These are phyloP conservation scores for Pogonocichla stellata DNA, from an alignment of 2,113 vertebrate genomes.

Conservation along the genomic window DNA sequence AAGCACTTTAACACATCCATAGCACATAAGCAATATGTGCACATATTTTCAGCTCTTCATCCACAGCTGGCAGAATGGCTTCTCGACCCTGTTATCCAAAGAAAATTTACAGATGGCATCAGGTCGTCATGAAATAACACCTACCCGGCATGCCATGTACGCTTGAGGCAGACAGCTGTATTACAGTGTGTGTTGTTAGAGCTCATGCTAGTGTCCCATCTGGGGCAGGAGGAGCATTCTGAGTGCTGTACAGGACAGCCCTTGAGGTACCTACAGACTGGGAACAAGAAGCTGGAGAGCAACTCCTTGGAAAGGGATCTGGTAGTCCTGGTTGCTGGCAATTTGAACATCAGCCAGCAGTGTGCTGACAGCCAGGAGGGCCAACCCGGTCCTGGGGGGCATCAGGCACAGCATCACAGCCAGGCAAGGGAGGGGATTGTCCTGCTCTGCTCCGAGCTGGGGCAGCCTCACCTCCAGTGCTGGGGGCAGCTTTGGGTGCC, in stretches of 20 bases:
- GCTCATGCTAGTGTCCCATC: neutral
- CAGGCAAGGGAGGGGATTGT: fast-evolving
- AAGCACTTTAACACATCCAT: neutral
- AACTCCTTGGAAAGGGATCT: neutral
- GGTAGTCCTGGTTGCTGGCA: fast-evolving
- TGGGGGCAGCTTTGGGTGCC: neutral
- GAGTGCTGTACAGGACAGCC: neutral
- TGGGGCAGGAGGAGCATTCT: neutral
- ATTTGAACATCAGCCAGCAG: fast-evolving
- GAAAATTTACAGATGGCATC: neutral
- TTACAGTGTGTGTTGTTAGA: neutral
- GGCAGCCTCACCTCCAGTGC: fast-evolving
- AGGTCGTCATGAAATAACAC: neutral
- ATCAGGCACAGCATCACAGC: neutral
- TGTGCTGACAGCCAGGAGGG: neutral
- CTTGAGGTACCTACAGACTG: no score
- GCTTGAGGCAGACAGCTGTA: neutral
- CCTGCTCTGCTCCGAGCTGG: fast-evolving
- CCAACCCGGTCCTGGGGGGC: fast-evolving
- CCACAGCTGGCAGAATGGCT: neutral
- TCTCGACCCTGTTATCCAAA: neutral
- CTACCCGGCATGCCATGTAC: neutral
- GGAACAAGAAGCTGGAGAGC: neutral
- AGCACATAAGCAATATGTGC: neutral
- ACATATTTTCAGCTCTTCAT: neutral